phyloP scores from a whole-genome alignment of 2,888 invertebrate genomes.

The Drosophila putrida region DNA sequence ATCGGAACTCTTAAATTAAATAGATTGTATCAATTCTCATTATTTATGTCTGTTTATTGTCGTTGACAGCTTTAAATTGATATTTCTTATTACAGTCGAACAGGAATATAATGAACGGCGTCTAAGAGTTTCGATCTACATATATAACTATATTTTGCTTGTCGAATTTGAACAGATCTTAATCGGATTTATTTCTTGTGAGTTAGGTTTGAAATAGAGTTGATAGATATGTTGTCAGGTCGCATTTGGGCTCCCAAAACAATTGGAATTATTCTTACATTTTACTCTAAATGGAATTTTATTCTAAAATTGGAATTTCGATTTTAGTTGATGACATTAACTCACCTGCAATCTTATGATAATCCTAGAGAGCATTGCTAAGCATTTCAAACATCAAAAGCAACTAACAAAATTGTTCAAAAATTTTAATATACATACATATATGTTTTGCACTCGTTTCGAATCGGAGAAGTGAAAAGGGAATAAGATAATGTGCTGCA shows the following conservation, averaged over 20 bases:
- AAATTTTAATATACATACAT: neutral
- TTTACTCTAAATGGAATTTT: neutral
- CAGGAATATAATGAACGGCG: neutral
- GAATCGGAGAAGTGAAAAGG: neutral
- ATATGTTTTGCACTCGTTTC: neutral
- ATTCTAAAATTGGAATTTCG: neutral
- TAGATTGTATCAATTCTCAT: slow-evolving; percentile 3
- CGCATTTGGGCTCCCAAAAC: too few relatives aligned
- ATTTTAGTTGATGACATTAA: neutral
- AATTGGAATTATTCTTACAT: neutral
- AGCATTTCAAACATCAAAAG: slow-evolving; percentile 6
- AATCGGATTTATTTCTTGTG: too few relatives aligned
- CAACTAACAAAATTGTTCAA: slow-evolving; percentile 7
- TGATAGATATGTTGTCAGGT: too few relatives aligned
- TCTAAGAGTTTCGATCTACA: too few relatives aligned
- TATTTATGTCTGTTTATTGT: slow-evolving; percentile 2
- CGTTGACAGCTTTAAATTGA: slow-evolving; percentile 6
- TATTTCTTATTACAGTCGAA: neutral
- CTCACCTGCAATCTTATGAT: neutral
- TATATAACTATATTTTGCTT: too few relatives aligned
- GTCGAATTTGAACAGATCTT: too few relatives aligned
- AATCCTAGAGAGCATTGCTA: neutral
- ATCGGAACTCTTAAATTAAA: slow-evolving; percentile 3
- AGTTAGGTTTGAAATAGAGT: too few relatives aligned
- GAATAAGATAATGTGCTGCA: neutral